Evolutionary conservation across 2,113 vertebrate species (phyloP).

Genomic region (Mobula hypostoma): DNA sequence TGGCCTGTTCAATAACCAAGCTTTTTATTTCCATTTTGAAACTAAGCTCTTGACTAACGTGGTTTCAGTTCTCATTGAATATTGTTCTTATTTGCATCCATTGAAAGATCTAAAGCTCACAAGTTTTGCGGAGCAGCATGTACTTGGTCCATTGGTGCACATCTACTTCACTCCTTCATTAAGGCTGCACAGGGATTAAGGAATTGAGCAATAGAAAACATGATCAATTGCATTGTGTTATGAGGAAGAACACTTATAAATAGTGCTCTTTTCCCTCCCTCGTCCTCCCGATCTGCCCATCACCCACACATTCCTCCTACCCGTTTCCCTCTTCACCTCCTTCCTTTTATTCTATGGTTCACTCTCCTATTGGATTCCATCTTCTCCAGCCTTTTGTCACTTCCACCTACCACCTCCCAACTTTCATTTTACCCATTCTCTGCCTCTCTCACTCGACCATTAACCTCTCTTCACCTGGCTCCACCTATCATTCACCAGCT

Average conservation of each 20-base stretch:
- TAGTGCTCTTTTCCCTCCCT: too few relatives aligned
- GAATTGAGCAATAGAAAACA: neutral
- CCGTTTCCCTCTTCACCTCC: too few relatives aligned
- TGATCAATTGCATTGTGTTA: neutral
- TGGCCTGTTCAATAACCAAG: neutral
- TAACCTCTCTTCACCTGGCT: too few relatives aligned
- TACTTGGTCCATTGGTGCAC: neutral
- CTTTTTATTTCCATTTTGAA: neutral
- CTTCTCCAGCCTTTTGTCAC: too few relatives aligned
- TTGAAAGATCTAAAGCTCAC: neutral
- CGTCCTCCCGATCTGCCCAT: too few relatives aligned
- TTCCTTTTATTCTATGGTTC: too few relatives aligned
- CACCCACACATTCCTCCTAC: too few relatives aligned
- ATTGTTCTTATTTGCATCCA: neutral
- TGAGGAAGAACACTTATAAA: neutral
- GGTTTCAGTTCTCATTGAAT: neutral
- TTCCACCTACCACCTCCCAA: too few relatives aligned
- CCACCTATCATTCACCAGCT: too few relatives aligned
- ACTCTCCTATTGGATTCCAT: too few relatives aligned
- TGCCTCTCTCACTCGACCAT: too few relatives aligned
- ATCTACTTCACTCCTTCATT: neutral
- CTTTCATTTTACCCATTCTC: too few relatives aligned
- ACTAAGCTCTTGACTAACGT: neutral
- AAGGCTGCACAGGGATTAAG: neutral
- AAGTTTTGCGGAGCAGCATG: neutral